Conservation (phyloP, 2,797 vertebrate genomes). For the Chaetodon trifasciatus region DNA sequence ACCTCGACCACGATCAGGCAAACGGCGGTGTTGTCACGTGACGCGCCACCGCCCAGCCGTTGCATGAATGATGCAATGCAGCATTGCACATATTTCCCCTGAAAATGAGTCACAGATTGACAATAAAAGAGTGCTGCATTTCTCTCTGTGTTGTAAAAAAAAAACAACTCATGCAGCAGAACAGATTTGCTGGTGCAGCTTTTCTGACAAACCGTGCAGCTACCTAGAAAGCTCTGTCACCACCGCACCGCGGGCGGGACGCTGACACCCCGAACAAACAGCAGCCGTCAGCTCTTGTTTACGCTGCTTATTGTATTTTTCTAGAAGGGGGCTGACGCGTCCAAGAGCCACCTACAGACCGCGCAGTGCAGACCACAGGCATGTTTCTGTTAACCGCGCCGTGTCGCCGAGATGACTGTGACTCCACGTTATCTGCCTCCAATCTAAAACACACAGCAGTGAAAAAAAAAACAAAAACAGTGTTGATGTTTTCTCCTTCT, state of each 20-base stretch:
- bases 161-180: slow-evolving; percentile 42
- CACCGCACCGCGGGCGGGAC: slow-evolving; percentile 22
- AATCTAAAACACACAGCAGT: slow-evolving; percentile 1
- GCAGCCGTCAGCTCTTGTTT: slow-evolving; percentile 51
- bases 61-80: slow-evolving; percentile 22
- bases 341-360: slow-evolving; percentile 19
- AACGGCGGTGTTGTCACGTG: not conserved
- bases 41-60: not conserved
- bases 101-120: slow-evolving; percentile 34
- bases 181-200: slow-evolving; percentile 53
- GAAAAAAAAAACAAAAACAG: slow-evolving; percentile 22
- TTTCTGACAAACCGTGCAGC: slow-evolving; percentile 25
- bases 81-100: not conserved
- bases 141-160: slow-evolving; percentile 14
- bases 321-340: slow-evolving; percentile 32
- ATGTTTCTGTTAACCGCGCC: slow-evolving; percentile 29
- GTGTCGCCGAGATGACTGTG: slow-evolving; percentile 12
- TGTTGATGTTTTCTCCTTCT: slow-evolving; percentile 54
- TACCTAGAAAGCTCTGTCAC: slow-evolving; percentile 51
- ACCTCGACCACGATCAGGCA: not conserved
- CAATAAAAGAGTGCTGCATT: not conserved
- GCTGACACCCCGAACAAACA: slow-evolving; percentile 44
- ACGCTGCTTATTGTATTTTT: slow-evolving; percentile 49
- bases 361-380: slow-evolving; percentile 40
- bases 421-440: slow-evolving; percentile 5